Percentiles rank a stretch among this genome's conserved stretches.
Conservation (phyloP, 2,113 vertebrate genomes). For the Microtus ochrogaster region DNA sequence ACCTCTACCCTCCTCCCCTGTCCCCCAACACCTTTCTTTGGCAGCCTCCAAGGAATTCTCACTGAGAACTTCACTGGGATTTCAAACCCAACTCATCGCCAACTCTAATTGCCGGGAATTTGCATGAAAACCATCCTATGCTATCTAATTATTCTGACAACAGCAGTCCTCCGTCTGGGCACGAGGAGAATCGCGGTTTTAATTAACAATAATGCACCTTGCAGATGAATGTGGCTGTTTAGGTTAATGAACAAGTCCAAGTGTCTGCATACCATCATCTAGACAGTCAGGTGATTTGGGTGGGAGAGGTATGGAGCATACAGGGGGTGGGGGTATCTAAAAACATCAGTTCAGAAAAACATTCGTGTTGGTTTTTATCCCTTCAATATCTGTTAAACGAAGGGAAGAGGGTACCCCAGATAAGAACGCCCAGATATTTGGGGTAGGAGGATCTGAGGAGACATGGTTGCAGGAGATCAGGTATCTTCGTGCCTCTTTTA, state of each 20-base stretch:
- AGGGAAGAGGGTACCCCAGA: not conserved
- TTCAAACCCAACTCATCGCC: constrained; percentile 63
- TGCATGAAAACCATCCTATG: constrained; percentile 72
- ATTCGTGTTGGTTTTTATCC: not conserved
- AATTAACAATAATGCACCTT: constrained; percentile 80
- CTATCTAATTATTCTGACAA: constrained; percentile 79
- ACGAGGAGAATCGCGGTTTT: constrained; percentile 76
- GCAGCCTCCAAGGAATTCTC: constrained; percentile 41
- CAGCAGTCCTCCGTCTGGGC: constrained; percentile 75
- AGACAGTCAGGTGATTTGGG: constrained; percentile 31
- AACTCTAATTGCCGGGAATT: constrained; percentile 74
- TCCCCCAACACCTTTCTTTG: not conserved
- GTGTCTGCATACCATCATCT: constrained; percentile 62
- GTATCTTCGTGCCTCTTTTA: not conserved
- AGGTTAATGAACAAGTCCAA: constrained; percentile 79
- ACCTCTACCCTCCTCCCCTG: no score
- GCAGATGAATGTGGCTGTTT: constrained; percentile 72
- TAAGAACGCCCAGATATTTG: not conserved
- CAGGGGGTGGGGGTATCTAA: not conserved
- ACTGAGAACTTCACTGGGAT: constrained; percentile 69
- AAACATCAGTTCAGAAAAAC: not conserved
- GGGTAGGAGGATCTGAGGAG: not conserved
- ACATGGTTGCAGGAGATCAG: not conserved
- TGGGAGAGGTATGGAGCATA: not conserved
- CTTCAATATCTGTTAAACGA: not conserved